phyloP scores from a whole-genome alignment of 2,888 invertebrate species.

The Frankliniella fusca region DNA sequence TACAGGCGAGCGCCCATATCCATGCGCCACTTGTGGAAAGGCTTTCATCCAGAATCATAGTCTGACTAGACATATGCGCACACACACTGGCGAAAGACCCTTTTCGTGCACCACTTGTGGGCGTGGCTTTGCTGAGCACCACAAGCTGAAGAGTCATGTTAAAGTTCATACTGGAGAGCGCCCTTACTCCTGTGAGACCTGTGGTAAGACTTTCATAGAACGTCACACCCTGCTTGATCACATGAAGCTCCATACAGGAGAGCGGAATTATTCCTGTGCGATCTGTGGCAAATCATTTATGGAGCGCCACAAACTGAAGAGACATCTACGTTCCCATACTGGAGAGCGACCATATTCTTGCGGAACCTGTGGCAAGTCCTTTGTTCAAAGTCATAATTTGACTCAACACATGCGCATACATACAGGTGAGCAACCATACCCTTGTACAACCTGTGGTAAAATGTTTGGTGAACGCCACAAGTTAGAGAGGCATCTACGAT shows the following conservation, averaged over 20 bases:
- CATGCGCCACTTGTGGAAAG: constrained; percentile 10
- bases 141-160: constrained; percentile 19
- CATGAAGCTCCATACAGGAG: constrained; percentile 14
- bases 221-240: constrained; percentile 13
- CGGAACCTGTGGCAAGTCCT: constrained; percentile 16
- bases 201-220: constrained; percentile 17
- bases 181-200: constrained; percentile 10
- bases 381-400: constrained; percentile 25
- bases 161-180: not conserved
- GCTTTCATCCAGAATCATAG: constrained; percentile 15
- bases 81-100: constrained; percentile 10
- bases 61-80: constrained; percentile 12
- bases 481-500: constrained; percentile 22
- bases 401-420: constrained; percentile 22
- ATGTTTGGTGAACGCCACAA: constrained; percentile 26
- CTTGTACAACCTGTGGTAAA: constrained; percentile 20
- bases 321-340: constrained; percentile 9
- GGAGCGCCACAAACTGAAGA: constrained; percentile 23
- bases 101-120: constrained; percentile 2
- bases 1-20: constrained; percentile 10
- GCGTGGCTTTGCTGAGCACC: constrained; percentile 19
- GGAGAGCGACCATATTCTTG: constrained; percentile 21
- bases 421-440: constrained; percentile 26
- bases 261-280: constrained; percentile 6
- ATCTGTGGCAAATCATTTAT: constrained; percentile 19